phyloP scores from a whole-genome alignment of 2,797 vertebrate genomes.

The Onychomys arenicola region DNA sequence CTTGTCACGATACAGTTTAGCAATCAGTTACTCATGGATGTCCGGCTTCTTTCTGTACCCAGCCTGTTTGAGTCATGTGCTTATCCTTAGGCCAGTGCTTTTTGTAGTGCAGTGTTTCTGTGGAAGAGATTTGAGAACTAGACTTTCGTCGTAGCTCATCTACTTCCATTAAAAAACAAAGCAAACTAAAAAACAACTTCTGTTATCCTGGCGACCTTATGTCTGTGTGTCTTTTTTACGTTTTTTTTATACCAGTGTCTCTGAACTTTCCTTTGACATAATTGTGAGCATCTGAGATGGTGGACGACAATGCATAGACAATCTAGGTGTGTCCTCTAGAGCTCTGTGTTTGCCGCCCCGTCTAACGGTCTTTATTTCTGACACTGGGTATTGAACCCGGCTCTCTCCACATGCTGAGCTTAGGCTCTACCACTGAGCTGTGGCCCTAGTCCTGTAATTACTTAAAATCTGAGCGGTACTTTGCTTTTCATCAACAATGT shows the following conservation, averaged over 20 bases:
- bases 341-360: not conserved
- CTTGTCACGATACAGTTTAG: not conserved
- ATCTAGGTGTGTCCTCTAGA: not conserved
- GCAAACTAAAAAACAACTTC: not conserved
- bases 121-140: constrained; percentile 32
- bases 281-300: not conserved
- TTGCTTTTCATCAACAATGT: constrained; percentile 38
- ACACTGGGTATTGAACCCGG: not conserved
- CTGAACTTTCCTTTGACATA: not conserved
- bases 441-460: not conserved
- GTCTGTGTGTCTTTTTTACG: not conserved
- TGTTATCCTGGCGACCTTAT: not conserved
- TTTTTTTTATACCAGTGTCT: not conserved
- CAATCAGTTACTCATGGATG: not conserved
- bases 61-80: not conserved
- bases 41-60: not conserved
- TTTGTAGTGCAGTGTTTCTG: not conserved
- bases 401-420: not conserved
- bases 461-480: not conserved
- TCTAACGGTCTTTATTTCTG: not conserved
- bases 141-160: not conserved
- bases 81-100: not conserved
- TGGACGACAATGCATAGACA: not conserved
- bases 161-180: not conserved
- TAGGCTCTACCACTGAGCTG: not conserved